These are phyloP conservation scores for Stenopsyche tienmushanensis DNA, from an alignment of 1,140 invertebrate species.

Conservation along the genomic window DNA sequence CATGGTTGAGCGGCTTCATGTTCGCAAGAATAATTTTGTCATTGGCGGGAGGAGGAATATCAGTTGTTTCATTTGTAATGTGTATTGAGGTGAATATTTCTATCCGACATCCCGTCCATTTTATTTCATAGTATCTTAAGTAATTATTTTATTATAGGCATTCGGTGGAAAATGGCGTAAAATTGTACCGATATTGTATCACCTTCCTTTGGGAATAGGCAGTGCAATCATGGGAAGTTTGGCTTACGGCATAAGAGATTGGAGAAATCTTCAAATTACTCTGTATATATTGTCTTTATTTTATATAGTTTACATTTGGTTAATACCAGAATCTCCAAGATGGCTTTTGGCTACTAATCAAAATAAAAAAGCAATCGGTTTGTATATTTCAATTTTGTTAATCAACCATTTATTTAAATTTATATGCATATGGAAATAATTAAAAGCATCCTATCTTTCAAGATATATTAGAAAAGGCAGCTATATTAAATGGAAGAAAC, in stretches of 20 bases:
- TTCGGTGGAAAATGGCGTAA: slow-evolving; percentile 66
- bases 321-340: slow-evolving; percentile 76
- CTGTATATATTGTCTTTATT: slow-evolving; percentile 68
- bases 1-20: slow-evolving; percentile 67
- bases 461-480: slow-evolving; percentile 49
- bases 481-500: slow-evolving; percentile 49
- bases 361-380: slow-evolving; percentile 60
- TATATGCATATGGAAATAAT: neutral
- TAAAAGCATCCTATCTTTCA: slow-evolving; percentile 21
- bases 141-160: slow-evolving; percentile 41
- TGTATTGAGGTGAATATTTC: slow-evolving; percentile 50
- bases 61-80: slow-evolving; percentile 52
- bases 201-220: slow-evolving; percentile 68
- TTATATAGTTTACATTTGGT: slow-evolving; percentile 67
- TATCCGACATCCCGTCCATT: neutral
- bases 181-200: slow-evolving; percentile 66
- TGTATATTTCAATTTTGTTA: slow-evolving; percentile 49
- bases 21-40: slow-evolving; percentile 68
- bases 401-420: neutral
- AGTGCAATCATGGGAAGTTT: slow-evolving; percentile 62
- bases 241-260: slow-evolving; percentile 66
- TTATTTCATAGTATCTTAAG: neutral
- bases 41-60: slow-evolving; percentile 62
- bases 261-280: slow-evolving; percentile 71
- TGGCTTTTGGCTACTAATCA: slow-evolving; percentile 74